Percentiles rank a stretch among this genome's conserved stretches.
These are phyloP conservation scores for Brachyptera putata DNA, from an alignment of 2,888 invertebrate genomes.

Conservation along the genomic window DNA sequence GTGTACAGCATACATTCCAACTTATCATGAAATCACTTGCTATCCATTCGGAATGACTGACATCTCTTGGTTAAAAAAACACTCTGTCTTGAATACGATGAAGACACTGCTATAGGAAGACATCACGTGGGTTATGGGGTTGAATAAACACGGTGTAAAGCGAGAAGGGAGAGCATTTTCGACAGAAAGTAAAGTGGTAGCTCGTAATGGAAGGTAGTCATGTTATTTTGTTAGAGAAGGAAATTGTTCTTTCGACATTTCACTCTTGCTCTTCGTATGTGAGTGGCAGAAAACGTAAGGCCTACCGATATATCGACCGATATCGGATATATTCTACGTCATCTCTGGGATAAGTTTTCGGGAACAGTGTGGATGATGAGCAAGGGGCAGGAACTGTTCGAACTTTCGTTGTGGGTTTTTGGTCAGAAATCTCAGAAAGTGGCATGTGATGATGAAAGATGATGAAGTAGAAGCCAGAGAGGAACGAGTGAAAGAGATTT, in stretches of 20 bases:
- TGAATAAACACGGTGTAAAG: conserved; percentile 14
- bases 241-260: conserved; percentile 1
- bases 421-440: neutral
- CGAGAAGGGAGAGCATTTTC: neutral
- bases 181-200: conserved; percentile 2
- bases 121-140: too few relatives aligned
- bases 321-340: too few relatives aligned
- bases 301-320: conserved; percentile 4
- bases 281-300: neutral
- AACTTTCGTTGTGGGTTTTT: neutral
- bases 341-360: too few relatives aligned
- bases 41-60: neutral
- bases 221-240: conserved; percentile 12
- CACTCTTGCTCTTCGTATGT: conserved; percentile 3
- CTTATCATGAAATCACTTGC: neutral
- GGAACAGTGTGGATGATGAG: too few relatives aligned
- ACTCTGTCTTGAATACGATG: too few relatives aligned
- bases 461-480: conserved; percentile 25
- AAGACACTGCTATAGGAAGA: too few relatives aligned
- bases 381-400: neutral
- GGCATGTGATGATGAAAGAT: conserved; percentile 28
- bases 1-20: too few relatives aligned
- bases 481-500: conserved; percentile 25
- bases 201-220: conserved; percentile 15
- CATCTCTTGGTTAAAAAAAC: conserved; percentile 6